Percentiles rank a stretch among this genome's conserved stretches.
Evolutionary conservation across 2,113 vertebrate species (phyloP).

Genomic region (Nansenia antarctica): DNA sequence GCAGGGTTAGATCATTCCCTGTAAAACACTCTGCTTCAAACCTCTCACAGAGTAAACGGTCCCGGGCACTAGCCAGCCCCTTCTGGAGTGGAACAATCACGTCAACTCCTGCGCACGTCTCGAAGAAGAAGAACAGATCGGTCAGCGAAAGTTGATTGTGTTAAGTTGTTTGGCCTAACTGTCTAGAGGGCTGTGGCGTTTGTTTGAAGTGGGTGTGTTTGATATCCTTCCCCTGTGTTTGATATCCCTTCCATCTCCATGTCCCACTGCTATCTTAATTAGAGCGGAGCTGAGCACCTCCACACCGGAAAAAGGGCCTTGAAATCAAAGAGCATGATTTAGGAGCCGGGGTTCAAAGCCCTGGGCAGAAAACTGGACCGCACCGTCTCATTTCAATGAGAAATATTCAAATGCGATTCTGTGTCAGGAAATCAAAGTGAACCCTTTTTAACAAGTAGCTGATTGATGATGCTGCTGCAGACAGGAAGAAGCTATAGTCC

Average conservation of each 20-base stretch:
- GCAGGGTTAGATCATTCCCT: constrained; percentile 45
- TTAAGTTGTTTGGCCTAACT: constrained; percentile 68
- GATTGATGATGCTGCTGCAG: constrained; percentile 64
- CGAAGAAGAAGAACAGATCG: neutral
- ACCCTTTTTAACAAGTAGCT: constrained; percentile 62
- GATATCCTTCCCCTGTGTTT: constrained; percentile 51
- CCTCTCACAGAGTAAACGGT: constrained; percentile 60
- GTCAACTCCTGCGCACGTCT: constrained; percentile 39
- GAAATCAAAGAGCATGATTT: constrained; percentile 79
- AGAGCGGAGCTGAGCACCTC: constrained; percentile 69
- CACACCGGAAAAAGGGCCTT: constrained; percentile 64
- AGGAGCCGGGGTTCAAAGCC: constrained; percentile 76
- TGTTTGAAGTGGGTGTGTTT: constrained; percentile 14
- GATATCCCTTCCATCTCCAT: constrained; percentile 57
- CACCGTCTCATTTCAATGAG: constrained; percentile 73
- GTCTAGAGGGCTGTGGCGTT: constrained; percentile 42
- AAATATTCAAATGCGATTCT: constrained; percentile 77
- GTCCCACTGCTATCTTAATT: constrained; percentile 68
- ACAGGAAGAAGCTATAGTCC: constrained; percentile 53
- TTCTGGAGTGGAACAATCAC: constrained; percentile 52
- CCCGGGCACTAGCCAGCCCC: constrained; percentile 38
- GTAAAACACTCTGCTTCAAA: constrained; percentile 63
- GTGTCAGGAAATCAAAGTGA: constrained; percentile 75
- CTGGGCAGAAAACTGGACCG: constrained; percentile 68
- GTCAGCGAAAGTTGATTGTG: constrained; percentile 33